A percentile compares a stretch with the other conserved stretches of the same genome.
These are phyloP conservation scores for Phrynocephalus guinanensis DNA, from an alignment of 2,797 vertebrate genomes.

Conservation along the genomic window DNA sequence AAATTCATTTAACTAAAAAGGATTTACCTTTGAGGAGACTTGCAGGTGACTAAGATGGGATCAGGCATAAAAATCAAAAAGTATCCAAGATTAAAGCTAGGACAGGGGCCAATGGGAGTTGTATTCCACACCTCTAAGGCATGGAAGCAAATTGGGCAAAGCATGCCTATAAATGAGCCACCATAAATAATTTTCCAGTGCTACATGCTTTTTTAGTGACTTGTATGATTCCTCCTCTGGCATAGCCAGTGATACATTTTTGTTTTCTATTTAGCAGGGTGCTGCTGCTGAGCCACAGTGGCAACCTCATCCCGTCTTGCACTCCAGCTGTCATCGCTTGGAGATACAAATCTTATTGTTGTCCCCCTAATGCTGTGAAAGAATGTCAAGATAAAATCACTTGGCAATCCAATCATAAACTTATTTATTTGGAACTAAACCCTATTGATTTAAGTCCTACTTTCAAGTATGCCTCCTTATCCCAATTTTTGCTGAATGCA, in stretches of 20 bases:
- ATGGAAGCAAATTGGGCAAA: neutral
- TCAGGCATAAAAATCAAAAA: neutral
- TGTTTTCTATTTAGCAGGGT: neutral
- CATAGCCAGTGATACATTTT: neutral
- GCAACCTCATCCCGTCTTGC: neutral
- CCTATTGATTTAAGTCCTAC: neutral
- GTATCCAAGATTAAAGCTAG: neutral
- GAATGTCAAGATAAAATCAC: neutral
- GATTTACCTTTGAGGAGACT: neutral
- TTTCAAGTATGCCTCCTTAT: constrained; percentile 13
- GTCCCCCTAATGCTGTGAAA: neutral
- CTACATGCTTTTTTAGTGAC: neutral
- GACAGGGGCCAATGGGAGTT: neutral
- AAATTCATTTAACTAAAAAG: neutral
- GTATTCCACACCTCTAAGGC: neutral
- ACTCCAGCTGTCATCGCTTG: neutral
- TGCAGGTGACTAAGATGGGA: neutral
- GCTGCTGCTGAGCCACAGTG: neutral
- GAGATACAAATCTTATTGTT: neutral
- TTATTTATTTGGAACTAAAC: constrained; percentile 30
- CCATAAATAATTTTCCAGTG: neutral
- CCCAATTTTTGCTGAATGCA: constrained; percentile 27
- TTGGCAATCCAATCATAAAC: neutral
- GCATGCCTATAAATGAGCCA: neutral
- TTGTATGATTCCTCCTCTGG: neutral